Conservation (phyloP, 2,113 vertebrate species). For the Nesogale talazaci region DNA sequence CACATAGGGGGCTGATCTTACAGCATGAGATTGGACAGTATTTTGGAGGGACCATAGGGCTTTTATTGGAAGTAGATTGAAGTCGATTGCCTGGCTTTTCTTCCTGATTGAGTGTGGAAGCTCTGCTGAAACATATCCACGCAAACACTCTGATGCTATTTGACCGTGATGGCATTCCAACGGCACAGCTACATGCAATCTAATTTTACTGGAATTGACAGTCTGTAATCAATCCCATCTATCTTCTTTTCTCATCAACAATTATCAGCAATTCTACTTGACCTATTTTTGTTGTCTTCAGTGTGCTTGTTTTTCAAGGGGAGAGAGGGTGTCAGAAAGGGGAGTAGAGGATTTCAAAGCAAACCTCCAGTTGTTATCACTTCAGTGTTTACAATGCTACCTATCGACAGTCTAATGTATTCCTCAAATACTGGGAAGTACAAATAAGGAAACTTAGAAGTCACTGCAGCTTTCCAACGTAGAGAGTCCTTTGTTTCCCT, state of each 20-base stretch:
- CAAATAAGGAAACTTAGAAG: conserved; percentile 25
- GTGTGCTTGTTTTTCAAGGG: background rate
- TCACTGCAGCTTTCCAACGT: background rate
- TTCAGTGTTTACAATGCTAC: background rate
- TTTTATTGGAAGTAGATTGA: background rate
- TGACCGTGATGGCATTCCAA: background rate
- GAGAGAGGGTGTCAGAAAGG: too few relatives aligned
- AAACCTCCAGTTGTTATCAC: background rate
- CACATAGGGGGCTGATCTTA: background rate
- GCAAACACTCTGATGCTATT: background rate
- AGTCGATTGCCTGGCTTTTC: background rate
- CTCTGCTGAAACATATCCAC: background rate
- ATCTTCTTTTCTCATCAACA: background rate
- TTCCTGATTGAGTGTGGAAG: background rate
- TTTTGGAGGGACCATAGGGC: background rate
- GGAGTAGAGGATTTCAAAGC: background rate
- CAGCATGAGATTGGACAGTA: background rate
- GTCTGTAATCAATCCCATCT: background rate
- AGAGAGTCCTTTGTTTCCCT: conserved; percentile 2
- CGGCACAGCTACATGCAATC: background rate
- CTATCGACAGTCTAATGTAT: conserved; percentile 41
- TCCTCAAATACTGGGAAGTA: conserved; percentile 16
- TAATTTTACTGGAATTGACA: background rate
- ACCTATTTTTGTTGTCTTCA: background rate
- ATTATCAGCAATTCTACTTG: background rate